A percentile compares a stretch with the other conserved stretches of the same genome.
These are phyloP conservation scores for Oxyura jamaicensis DNA, from an alignment of 2,113 vertebrate species.

Conservation along the genomic window DNA sequence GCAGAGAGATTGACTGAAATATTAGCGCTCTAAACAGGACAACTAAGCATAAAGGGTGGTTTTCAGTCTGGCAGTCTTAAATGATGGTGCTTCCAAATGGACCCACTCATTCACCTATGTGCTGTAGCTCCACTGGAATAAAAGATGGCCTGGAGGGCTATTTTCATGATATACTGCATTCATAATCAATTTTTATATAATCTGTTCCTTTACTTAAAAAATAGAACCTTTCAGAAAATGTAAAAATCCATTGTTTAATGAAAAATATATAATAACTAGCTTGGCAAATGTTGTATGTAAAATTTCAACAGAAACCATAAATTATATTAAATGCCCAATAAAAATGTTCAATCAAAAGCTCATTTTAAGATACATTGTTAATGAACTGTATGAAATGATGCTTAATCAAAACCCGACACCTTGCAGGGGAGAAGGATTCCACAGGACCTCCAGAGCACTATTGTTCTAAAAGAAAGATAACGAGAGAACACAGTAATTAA, in stretches of 20 bases:
- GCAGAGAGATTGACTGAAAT: background rate
- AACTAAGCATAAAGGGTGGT: background rate
- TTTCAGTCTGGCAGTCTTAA: background rate
- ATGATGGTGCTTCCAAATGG: background rate
- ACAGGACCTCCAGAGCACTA: slow-evolving; percentile 68
- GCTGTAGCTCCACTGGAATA: slow-evolving; percentile 13
- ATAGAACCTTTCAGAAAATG: slow-evolving; percentile 39
- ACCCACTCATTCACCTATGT: background rate
- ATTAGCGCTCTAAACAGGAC: background rate
- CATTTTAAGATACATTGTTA: slow-evolving; percentile 82
- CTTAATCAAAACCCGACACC: slow-evolving; percentile 79
- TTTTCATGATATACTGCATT: slow-evolving; percentile 57
- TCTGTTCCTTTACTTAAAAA: slow-evolving; percentile 9
- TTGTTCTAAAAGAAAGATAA: slow-evolving; percentile 78
- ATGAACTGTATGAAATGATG: slow-evolving; percentile 80
- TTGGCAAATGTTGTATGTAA: slow-evolving; percentile 74
- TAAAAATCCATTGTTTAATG: slow-evolving; percentile 66
- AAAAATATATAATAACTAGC: slow-evolving; percentile 72
- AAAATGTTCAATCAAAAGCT: slow-evolving; percentile 82
- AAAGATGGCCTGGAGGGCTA: slow-evolving; percentile 31
- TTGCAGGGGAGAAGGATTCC: slow-evolving; percentile 64
- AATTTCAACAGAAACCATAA: slow-evolving; percentile 79
- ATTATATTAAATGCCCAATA: slow-evolving; percentile 82
- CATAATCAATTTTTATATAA: slow-evolving; percentile 68
- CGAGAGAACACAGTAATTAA: slow-evolving; percentile 77